Base-by-base conservation (phyloP, 2,113 vertebrate species). In the Tyrannus savana region DNA sequence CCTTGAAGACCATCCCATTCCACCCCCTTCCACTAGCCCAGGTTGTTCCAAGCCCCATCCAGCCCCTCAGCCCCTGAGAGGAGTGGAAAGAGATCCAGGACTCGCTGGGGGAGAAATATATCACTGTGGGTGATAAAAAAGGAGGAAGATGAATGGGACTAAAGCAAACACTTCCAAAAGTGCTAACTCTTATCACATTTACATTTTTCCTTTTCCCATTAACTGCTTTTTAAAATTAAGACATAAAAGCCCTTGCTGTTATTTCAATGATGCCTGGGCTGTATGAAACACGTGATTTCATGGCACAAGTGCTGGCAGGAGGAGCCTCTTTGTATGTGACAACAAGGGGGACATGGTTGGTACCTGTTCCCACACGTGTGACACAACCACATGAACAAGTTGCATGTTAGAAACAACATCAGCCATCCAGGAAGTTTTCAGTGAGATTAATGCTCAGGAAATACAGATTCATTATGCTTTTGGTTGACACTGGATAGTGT, bases 341-440 rank as follows among this genome's bases (percentile, higher is more conserved):
- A 46, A 19, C 2, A 9, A 66, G 11, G 8, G 50, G 72, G 23
- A 12, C 21, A 16, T 2, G 5, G 28, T 0, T n/a, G 28, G 49
- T 19, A 14, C 41, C 17, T 11, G 19, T 28, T 53, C 31, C 37
- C 47, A 30, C 24, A 6, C 10, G 8, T 19, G 50, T 30, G 84
- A 63, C 67, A 42, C 4, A 4, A n/a, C 14, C 12, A n/a, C 1
- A 0, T 12, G 13, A 55, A n/a, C 7, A 27, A 53, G 19, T 56
- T 71, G 37, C 46, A 1, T 0, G 16, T 24, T 4, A 49, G 22
- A 46, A 28, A 46, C 62, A 75, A 4, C 18, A 15, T 22, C 10
- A 39, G 5, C 30, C 7, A 10, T 5, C 31, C 63, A 31, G 11
- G n/a, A 64, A 11, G 22, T 33, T 21, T 53, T 23, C 64, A 46